A percentile compares a stretch with the other conserved stretches of the same genome.
Conservation (phyloP, 2,797 vertebrate genomes). For the Falco naumanni region DNA sequence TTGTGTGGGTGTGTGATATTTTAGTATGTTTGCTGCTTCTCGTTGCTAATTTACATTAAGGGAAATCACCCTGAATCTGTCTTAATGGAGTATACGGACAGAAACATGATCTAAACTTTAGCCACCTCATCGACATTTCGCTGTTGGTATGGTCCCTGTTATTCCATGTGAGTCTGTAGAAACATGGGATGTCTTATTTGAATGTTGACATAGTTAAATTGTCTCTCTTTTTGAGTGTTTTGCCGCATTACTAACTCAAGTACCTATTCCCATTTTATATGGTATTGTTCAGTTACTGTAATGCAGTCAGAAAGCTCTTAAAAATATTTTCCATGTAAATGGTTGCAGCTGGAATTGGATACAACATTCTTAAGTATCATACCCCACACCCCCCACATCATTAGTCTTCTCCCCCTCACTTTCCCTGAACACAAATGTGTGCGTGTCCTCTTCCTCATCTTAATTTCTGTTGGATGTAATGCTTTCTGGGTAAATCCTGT, state of each 20-base stretch:
- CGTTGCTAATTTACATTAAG: neutral
- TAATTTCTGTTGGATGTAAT: neutral
- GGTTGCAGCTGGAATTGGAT: neutral
- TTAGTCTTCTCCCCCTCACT: neutral
- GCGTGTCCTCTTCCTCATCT: neutral
- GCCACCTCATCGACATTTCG: accelerated
- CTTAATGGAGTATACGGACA: neutral
- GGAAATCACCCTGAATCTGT: neutral
- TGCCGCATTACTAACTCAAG: neutral
- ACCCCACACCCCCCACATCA: neutral
- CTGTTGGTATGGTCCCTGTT: neutral
- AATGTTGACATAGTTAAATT: neutral
- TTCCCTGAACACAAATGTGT: neutral
- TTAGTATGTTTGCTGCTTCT: neutral
- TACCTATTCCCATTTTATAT: neutral
- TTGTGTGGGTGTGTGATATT: neutral
- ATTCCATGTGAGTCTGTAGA: neutral
- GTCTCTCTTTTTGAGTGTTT: neutral
- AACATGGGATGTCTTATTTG: neutral
- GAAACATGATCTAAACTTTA: neutral
- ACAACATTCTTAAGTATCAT: neutral
- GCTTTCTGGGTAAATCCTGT: neutral
- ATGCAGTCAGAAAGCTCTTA: neutral
- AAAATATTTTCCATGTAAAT: neutral
- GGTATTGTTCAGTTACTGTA: neutral